Base-by-base conservation (phyloP, 2,797 vertebrate genomes). In the Rhinogobio ventralis region DNA sequence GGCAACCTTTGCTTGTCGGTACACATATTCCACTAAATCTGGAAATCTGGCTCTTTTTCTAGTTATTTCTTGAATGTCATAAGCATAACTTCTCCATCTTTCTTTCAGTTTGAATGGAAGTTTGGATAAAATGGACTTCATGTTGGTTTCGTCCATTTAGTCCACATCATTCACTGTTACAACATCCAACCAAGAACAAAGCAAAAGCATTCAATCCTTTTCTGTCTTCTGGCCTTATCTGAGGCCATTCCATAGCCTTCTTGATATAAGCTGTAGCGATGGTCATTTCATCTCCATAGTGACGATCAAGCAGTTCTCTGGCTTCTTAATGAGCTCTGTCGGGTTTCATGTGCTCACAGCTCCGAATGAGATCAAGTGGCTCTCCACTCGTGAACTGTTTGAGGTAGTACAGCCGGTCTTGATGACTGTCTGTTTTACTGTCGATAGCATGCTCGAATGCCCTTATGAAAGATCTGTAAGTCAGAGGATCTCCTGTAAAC, bases 31-130 rank as follows among this genome's bases (percentile, higher is more conserved):
- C 17, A 76, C 53, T 33, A 76, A 36, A 36, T 76, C 30, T 20
- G 19, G 10, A 55, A 76, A 76, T 2, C 25, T 76, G 49, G 49
- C n/a, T 30, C 45, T 75, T 30, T 33, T 30, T 51, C 42, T 19
- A 15, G 45, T 75, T 19, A 4, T 36, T 36, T 85, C 85, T 73
- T 82, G 67, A 30, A 85, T 60, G 3, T 87, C 69, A 30, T 62
- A 82, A 3, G 68, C 83, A 42, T 51, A 15, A 23, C 2, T 51
- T 66, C 83, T 75, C 86, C 83, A 87, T 30, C 14, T 23, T 46
- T 87, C 86, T 62, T 30, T 82, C 13, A 71, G 19, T 30, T 86
- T 84, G 30, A 64, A 75, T 14, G 75, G 82, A 13, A 81, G 67
- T 36, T 85, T 87, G 7, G 55, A 77, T 28, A 84, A 25, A 39